Conservation (phyloP, 30 jellyfish, hydroid and myxozoan genomes). For the Nemopilema nomurai region DNA sequence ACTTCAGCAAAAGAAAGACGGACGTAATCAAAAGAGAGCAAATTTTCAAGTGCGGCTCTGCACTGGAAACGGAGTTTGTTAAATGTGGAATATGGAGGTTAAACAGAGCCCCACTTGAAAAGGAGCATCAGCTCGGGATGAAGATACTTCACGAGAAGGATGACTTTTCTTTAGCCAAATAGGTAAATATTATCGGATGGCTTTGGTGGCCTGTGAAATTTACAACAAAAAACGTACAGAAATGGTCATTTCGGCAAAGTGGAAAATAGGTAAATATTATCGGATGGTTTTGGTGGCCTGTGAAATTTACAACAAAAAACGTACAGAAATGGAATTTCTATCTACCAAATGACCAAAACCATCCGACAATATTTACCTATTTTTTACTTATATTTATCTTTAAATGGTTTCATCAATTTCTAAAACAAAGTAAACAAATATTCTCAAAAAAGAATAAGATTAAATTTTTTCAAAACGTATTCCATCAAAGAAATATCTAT, state of each 20-base stretch:
- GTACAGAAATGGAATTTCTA: background rate
- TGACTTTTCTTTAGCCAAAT: background rate
- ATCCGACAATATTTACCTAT: background rate
- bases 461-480: background rate
- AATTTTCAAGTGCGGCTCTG: background rate
- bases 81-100: background rate
- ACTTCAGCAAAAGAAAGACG: background rate
- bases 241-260: background rate
- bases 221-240: background rate
- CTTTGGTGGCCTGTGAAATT: background rate
- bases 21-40: background rate
- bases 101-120: background rate
- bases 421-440: background rate
- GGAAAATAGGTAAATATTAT: background rate
- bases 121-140: background rate
- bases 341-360: background rate
- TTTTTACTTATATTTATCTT: background rate
- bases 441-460: background rate
- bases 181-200: background rate
- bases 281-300: background rate
- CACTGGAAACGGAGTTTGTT: background rate
- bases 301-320: background rate
- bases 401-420: background rate
- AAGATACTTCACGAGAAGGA: background rate
- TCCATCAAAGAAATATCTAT: background rate